Percentiles rank a stretch among this genome's conserved stretches.
Evolutionary conservation across 2,888 invertebrate species (phyloP).

Genomic region (Leptogaster cylindrica): DNA sequence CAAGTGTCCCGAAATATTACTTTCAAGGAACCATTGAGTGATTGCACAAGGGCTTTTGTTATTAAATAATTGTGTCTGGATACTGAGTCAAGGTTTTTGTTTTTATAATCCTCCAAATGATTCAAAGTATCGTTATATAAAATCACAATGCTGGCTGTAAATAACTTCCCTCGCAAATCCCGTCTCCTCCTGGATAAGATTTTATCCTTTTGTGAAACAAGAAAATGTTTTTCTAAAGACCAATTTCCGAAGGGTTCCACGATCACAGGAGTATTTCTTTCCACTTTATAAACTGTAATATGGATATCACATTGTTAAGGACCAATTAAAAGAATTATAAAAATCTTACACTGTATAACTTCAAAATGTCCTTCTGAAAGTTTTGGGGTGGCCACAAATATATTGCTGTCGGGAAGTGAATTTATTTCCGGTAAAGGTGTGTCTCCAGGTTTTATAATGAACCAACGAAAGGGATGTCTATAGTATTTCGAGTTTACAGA

Average conservation of each 20-base stretch:
- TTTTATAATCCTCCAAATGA: slow-evolving; percentile 61
- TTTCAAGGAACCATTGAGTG: slow-evolving; percentile 65
- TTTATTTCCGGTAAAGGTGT: slow-evolving; percentile 23
- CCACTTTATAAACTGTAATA: slow-evolving; percentile 38
- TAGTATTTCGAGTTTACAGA: background rate
- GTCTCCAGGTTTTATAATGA: slow-evolving; percentile 4
- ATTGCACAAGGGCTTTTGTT: slow-evolving; percentile 65
- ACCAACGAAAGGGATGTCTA: slow-evolving; percentile 40
- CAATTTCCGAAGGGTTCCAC: slow-evolving; percentile 24
- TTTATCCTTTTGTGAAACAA: background rate
- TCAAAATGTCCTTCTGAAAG: background rate
- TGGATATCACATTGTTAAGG: background rate
- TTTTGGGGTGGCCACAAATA: slow-evolving; percentile 8
- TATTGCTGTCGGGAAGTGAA: slow-evolving; percentile 37
- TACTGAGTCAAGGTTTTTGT: slow-evolving; percentile 66
- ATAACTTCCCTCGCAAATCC: slow-evolving; percentile 52
- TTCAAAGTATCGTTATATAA: slow-evolving; percentile 59
- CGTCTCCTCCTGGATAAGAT: slow-evolving; percentile 49
- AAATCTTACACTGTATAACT: slow-evolving; percentile 27
- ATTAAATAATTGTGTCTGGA: slow-evolving; percentile 69
- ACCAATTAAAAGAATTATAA: slow-evolving; percentile 1
- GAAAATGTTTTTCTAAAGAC: slow-evolving; percentile 6
- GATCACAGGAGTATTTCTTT: background rate
- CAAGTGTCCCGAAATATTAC: slow-evolving; percentile 66
- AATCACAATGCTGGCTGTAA: slow-evolving; percentile 55